Evolutionary conservation across 23 tunicate genomes (phyloP).

Genomic region (Halocynthia roretzi): DNA sequence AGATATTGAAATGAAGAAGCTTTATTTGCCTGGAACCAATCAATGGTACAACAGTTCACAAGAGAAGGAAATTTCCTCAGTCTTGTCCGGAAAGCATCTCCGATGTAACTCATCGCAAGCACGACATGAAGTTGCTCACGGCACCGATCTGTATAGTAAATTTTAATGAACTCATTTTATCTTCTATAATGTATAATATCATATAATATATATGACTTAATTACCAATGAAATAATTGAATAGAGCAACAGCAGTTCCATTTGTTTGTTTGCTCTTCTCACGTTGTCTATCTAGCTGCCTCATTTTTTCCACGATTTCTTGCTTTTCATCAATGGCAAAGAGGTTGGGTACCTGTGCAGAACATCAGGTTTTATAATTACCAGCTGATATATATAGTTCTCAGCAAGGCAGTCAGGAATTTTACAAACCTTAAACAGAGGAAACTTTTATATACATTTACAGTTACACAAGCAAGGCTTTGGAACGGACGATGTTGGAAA

Average conservation of each 20-base stretch:
- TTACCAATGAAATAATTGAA: conserved; percentile 82
- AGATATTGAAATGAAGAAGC: no score
- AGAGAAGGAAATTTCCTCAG: conserved; percentile 90
- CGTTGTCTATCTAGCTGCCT: conserved; percentile 91
- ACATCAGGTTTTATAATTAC: neutral
- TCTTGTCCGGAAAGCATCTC: conserved; percentile 88
- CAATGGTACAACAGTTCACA: conserved; percentile 97
- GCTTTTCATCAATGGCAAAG: conserved; percentile 86
- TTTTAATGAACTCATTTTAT: neutral
- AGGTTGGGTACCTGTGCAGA: conserved; percentile 80
- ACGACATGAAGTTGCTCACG: conserved; percentile 93
- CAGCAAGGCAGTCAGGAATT: neutral
- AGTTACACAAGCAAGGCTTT: no score
- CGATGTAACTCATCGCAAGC: conserved; percentile 92
- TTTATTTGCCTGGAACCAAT: conserved; percentile 89
- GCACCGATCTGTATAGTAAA: conserved; percentile 49
- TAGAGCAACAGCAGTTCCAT: conserved; percentile 90
- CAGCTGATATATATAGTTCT: neutral
- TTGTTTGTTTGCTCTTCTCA: conserved; percentile 89
- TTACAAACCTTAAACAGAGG: neutral
- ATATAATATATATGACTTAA: neutral
- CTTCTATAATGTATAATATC: neutral
- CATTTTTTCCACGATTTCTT: conserved; percentile 96
- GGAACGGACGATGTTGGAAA: no score
- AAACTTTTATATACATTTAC: no score